phyloP scores from a whole-genome alignment of 2,888 invertebrate genomes.

The Phlogophora meticulosa region DNA sequence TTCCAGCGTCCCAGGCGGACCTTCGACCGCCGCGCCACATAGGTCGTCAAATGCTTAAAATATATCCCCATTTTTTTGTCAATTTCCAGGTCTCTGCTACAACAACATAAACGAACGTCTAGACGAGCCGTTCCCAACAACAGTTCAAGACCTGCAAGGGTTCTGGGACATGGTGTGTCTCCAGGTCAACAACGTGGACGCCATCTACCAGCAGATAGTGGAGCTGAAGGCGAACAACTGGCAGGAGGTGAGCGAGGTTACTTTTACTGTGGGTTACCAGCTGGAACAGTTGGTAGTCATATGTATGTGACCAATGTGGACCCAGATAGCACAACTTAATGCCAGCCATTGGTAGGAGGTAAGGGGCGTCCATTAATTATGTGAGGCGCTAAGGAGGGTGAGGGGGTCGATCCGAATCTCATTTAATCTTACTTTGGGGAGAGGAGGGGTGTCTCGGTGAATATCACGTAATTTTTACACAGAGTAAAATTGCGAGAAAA shows the following conservation, averaged over 20 bases:
- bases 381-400: no score
- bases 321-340: constrained; percentile 91
- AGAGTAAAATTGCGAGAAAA: no score
- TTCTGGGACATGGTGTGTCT: constrained; percentile 99
- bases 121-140: constrained; percentile 97
- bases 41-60: no score
- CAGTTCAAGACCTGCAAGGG: constrained; percentile 97
- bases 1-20: no score
- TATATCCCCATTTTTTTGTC: no score
- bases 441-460: no score
- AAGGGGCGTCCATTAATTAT: no score
- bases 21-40: no score
- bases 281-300: background rate
- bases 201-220: constrained; percentile 94
- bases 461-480: no score
- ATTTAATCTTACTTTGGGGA: no score
- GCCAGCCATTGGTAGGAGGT: constrained; percentile 93
- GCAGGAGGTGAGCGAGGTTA: constrained; percentile 88
- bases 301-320: constrained; percentile 95
- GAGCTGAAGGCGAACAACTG: constrained; percentile 92
- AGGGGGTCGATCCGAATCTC: no score
- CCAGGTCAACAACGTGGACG: constrained; percentile 96
- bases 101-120: constrained; percentile 92
- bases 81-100: constrained; percentile 92
- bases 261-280: background rate